Percentiles rank a stretch among this genome's conserved stretches.
phyloP scores from a whole-genome alignment of 35 echinoderm and acorn worm genomes.

The Apostichopus californicus region DNA sequence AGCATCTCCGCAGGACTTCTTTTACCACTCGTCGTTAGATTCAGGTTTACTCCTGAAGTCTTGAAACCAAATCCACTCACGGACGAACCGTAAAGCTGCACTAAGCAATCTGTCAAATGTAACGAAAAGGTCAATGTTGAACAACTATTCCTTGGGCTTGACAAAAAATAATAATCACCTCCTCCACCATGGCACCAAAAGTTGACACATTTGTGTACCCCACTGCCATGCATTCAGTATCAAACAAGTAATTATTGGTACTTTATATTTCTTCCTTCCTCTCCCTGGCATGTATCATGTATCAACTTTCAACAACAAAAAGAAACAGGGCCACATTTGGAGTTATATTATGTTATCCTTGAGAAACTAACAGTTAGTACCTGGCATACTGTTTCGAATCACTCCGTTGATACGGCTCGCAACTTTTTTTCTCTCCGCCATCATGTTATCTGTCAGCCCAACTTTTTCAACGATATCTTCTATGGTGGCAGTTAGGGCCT shows the following conservation, averaged over 20 bases:
- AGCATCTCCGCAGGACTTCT: conserved; percentile 62
- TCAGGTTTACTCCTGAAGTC: conserved; percentile 82
- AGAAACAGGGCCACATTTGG: no score
- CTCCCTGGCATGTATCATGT: no score
- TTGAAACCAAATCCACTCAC: conserved; percentile 93
- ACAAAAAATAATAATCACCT: no score
- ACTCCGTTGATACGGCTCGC: conserved; percentile 48
- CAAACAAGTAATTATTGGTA: no score
- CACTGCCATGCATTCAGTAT: no score
- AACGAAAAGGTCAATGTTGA: no score
- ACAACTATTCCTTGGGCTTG: no score
- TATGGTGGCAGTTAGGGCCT: conserved; percentile 67
- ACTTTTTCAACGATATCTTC: conserved; percentile 47
- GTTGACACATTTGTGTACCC: no score
- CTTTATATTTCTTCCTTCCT: no score
- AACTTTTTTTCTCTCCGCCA: conserved; percentile 59
- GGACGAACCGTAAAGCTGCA: conserved; percentile 93
- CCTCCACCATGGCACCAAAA: no score
- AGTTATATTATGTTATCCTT: no score
- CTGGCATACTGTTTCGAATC: conserved; percentile 62
- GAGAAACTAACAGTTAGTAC: conserved; percentile 13
- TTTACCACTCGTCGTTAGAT: conserved; percentile 62
- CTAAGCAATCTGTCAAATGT: conserved; percentile 54
- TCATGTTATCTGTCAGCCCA: conserved; percentile 61
- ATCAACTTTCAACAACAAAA: no score